Conservation (phyloP, 2,888 invertebrate species). For the Isoperla grammatica region DNA sequence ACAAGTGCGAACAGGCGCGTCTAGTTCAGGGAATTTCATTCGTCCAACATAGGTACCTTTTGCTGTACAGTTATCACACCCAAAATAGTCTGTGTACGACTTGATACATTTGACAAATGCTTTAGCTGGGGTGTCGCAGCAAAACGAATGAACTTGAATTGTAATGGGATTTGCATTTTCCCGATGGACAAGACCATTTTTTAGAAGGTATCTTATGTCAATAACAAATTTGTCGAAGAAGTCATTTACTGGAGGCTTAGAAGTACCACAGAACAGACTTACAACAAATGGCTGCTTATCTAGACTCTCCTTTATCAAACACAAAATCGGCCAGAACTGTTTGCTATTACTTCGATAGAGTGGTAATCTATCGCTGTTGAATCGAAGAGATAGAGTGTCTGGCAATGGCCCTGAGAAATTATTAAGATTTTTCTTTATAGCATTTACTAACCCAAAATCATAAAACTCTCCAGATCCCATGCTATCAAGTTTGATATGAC, state of each 20-base stretch:
- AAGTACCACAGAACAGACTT: slow-evolving; percentile 32
- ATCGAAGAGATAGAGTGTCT: slow-evolving; percentile 8
- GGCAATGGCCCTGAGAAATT: not conserved
- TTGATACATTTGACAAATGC: slow-evolving; percentile 20
- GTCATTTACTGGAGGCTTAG: slow-evolving; percentile 29
- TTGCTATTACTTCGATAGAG: slow-evolving; percentile 23
- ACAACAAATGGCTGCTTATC: slow-evolving; percentile 30
- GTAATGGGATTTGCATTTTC: not conserved
- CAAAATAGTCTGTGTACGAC: slow-evolving; percentile 21
- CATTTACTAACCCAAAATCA: slow-evolving; percentile 19
- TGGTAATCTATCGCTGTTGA: slow-evolving; percentile 26
- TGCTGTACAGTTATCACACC: slow-evolving; percentile 23
- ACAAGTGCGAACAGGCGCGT: not conserved
- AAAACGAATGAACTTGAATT: slow-evolving; percentile 13
- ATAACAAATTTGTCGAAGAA: slow-evolving; percentile 31
- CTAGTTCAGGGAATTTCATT: not conserved
- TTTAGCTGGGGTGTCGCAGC: slow-evolving; percentile 25
- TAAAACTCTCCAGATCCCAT: slow-evolving; percentile 23
- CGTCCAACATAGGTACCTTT: not conserved
- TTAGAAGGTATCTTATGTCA: slow-evolving; percentile 26
- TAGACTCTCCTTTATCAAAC: slow-evolving; percentile 27
- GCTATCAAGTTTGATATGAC: too few relatives aligned
- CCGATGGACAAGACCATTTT: slow-evolving; percentile 7
- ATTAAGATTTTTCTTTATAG: not conserved
- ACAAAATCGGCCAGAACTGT: slow-evolving; percentile 28